Percentiles rank a stretch among this genome's conserved stretches.
These are phyloP conservation scores for Anolis carolinensis DNA, from an alignment of 2,113 vertebrate genomes.

Conservation along the genomic window DNA sequence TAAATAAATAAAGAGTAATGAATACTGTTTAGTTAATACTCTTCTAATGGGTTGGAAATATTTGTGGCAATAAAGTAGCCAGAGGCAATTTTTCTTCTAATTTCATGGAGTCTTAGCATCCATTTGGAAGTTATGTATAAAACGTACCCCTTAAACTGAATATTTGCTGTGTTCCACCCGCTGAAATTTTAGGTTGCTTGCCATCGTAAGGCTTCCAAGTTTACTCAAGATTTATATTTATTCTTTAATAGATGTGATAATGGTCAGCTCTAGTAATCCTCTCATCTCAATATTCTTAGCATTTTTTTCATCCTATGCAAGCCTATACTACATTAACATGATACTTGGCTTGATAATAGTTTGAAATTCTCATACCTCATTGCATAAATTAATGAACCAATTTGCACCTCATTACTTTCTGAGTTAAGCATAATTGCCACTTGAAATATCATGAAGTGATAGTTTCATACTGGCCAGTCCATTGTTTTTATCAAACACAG, in stretches of 20 bases:
- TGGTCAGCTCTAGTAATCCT: constrained; percentile 6
- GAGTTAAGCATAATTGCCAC: constrained; percentile 55
- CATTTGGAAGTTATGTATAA: not conserved
- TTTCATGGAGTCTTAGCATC: not conserved
- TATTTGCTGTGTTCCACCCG: not conserved
- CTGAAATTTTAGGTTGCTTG: not conserved
- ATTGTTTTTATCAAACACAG: constrained; percentile 28
- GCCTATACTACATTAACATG: constrained; percentile 58
- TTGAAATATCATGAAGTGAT: constrained; percentile 26
- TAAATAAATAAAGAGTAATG: not conserved
- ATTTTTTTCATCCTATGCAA: constrained; percentile 41
- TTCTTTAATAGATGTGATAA: not conserved
- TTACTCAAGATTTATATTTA: constrained; percentile 39
- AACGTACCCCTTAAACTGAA: not conserved
- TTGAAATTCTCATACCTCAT: constrained; percentile 38
- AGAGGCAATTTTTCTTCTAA: not conserved
- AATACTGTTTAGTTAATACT: not conserved
- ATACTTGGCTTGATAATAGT: constrained; percentile 61
- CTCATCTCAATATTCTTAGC: constrained; percentile 15
- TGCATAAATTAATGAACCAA: constrained; percentile 62
- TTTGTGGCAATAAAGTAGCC: not conserved
- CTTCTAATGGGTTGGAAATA: not conserved
- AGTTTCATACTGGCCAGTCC: constrained; percentile 33
- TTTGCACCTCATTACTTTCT: constrained; percentile 45
- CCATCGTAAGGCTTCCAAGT: not conserved